Conservation (phyloP, 2,797 vertebrate genomes). For the Sebastes hopkinsi region DNA sequence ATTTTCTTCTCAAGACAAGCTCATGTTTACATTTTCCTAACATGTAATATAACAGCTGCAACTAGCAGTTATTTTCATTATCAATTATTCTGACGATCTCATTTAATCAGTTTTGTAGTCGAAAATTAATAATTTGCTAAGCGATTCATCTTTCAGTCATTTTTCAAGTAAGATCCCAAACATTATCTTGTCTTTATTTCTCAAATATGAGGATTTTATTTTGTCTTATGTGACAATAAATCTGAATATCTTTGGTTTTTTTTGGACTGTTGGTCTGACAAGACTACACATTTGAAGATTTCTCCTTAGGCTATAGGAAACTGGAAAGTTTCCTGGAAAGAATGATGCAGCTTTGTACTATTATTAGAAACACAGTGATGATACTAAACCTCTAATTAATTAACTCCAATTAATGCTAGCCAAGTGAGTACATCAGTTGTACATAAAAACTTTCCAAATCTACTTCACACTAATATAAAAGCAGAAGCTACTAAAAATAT, state of each 20-base stretch:
- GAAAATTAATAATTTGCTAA: neutral
- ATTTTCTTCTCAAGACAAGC: conserved; percentile 2
- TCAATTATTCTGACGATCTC: neutral
- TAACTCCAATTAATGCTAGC: neutral
- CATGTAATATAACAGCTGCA: neutral
- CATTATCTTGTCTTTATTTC: no score
- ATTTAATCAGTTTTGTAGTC: neutral
- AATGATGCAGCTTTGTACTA: neutral
- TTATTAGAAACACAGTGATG: neutral
- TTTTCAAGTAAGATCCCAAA: neutral
- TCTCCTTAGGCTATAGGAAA: neutral
- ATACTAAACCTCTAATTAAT: neutral
- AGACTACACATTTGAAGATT: neutral
- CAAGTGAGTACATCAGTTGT: neutral
- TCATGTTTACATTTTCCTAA: neutral
- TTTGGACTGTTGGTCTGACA: neutral
- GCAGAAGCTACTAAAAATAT: neutral
- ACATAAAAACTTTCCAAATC: neutral
- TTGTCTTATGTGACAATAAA: neutral
- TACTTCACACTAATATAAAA: neutral
- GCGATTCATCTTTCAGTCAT: neutral
- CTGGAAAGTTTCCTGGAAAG: neutral
- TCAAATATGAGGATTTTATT: neutral
- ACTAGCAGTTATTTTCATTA: neutral
- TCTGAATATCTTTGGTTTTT: neutral